These are phyloP conservation scores for Drosophila longiperda DNA, from an alignment of 2,888 invertebrate genomes.

Conservation along the genomic window DNA sequence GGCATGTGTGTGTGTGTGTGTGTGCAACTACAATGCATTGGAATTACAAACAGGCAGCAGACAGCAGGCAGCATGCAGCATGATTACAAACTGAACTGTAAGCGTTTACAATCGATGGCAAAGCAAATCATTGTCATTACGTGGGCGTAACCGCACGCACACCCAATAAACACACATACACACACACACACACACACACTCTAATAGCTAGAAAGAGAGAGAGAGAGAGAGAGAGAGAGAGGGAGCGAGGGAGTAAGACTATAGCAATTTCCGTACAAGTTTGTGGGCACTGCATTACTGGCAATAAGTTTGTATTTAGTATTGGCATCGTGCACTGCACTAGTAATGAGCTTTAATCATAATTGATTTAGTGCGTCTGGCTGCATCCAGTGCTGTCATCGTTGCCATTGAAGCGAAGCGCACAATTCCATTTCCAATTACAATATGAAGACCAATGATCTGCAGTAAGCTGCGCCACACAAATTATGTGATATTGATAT, in stretches of 20 bases:
- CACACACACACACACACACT: conserved; percentile 23
- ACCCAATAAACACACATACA: conserved; percentile 32
- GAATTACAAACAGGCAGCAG: conserved; percentile 47
- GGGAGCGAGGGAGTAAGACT: conserved; percentile 4
- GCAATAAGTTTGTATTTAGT: conserved; percentile 58
- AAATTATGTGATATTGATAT: too few relatives aligned
- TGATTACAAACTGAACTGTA: conserved; percentile 60
- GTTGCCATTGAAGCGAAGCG: conserved; percentile 42
- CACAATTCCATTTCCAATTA: conserved; percentile 18
- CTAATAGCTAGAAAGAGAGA: neutral
- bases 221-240: neutral
- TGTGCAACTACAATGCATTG: conserved; percentile 42
- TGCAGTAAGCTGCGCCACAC: conserved; percentile 65
- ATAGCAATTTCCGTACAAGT: conserved; percentile 70
- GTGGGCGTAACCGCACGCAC: conserved; percentile 63
- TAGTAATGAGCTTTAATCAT: conserved; percentile 78
- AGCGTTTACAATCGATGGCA: conserved; percentile 67
- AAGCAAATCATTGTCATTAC: conserved; percentile 75
- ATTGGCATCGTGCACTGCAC: conserved; percentile 56
- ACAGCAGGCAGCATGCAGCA: conserved; percentile 46
- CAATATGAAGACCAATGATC: conserved; percentile 51
- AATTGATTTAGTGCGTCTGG: conserved; percentile 71
- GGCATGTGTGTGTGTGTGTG: conserved; percentile 10
- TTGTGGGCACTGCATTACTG: conserved; percentile 54
- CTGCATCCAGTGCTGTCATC: conserved; percentile 50